Conservation (phyloP, 1,140 invertebrate species). For the Tyrophagus putrescentiae region DNA sequence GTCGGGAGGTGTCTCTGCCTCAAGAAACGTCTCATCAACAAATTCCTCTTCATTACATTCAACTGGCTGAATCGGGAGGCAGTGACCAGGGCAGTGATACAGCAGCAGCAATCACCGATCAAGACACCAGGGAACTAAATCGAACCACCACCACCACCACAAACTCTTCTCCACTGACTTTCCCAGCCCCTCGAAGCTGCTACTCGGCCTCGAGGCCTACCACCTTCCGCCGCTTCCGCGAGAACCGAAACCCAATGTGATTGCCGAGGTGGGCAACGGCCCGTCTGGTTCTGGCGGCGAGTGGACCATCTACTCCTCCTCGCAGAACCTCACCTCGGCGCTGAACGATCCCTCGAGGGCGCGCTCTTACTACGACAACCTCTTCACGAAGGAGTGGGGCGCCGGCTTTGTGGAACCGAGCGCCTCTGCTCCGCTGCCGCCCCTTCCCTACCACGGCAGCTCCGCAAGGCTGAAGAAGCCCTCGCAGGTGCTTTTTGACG, state of each 20-base stretch:
- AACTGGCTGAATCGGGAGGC: too few species aligned
- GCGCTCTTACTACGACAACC: slow-evolving; percentile 47
- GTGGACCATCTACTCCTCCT: slow-evolving; percentile 45
- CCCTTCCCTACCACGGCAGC: too few species aligned
- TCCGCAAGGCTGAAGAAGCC: slow-evolving; percentile 53
- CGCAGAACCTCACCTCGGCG: slow-evolving; percentile 87
- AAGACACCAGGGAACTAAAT: too few species aligned
- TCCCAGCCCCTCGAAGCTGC: slow-evolving; percentile 3
- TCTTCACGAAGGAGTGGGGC: slow-evolving; percentile 96
- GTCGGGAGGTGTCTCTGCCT: too few species aligned
- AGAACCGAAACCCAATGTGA: slow-evolving; percentile 15
- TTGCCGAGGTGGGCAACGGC: too few species aligned
- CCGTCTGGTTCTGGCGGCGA: too few species aligned
- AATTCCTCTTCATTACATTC: too few species aligned
- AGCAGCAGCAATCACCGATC: too few species aligned
- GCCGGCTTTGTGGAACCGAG: slow-evolving; percentile 73
- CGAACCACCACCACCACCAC: slow-evolving; percentile 15
- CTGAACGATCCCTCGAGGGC: slow-evolving; percentile 84
- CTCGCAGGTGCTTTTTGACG: slow-evolving; percentile 63
- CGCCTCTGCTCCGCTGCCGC: slow-evolving; percentile 55
- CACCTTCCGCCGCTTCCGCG: background rate
- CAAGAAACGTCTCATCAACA: too few species aligned
- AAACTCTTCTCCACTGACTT: background rate
- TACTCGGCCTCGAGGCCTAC: too few species aligned
- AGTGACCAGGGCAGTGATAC: too few species aligned